phyloP scores from a whole-genome alignment of 2,888 invertebrate species.

The Hedychridium roseum region DNA sequence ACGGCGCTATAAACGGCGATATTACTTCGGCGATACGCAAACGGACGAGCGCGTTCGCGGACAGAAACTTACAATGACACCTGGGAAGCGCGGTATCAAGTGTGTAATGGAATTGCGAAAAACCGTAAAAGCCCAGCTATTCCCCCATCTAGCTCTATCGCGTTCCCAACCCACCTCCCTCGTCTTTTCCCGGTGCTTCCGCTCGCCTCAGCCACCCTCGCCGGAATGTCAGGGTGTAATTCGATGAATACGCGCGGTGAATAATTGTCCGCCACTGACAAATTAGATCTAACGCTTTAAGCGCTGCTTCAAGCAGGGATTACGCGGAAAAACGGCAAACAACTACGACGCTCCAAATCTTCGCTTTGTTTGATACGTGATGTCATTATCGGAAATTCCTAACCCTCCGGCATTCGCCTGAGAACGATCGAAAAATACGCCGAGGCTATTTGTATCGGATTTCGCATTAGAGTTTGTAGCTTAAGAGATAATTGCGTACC shows the following conservation, averaged over 20 bases:
- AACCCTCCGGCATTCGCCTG: too few relatives aligned
- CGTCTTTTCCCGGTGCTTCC: conserved; percentile 19
- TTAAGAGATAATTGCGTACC: too few relatives aligned
- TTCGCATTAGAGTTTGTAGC: too few relatives aligned
- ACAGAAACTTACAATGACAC: conserved; percentile 25
- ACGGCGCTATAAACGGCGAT: conserved; percentile 29
- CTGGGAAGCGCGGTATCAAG: conserved; percentile 23
- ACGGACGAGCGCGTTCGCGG: conserved; percentile 4
- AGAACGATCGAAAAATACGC: too few relatives aligned
- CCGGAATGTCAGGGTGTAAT: conserved; percentile 6
- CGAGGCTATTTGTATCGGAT: too few relatives aligned
- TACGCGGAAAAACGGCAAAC: too few relatives aligned
- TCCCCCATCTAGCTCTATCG: conserved; percentile 22
- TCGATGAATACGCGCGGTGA: conserved; percentile 12
- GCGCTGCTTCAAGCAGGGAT: conserved; percentile 11
- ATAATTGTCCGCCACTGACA: conserved; percentile 16
- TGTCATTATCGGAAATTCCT: too few relatives aligned
- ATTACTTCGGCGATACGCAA: conserved; percentile 25
- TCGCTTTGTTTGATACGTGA: too few relatives aligned
- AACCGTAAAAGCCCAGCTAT: conserved; percentile 20
- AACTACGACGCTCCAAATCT: too few relatives aligned
- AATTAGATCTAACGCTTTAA: conserved; percentile 7
- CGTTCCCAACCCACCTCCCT: conserved; percentile 12
- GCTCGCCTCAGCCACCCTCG: conserved; percentile 2
- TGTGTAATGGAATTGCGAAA: conserved; percentile 24